phyloP scores from a whole-genome alignment of 2,888 invertebrate genomes.

The Andricus quercusramuli region DNA sequence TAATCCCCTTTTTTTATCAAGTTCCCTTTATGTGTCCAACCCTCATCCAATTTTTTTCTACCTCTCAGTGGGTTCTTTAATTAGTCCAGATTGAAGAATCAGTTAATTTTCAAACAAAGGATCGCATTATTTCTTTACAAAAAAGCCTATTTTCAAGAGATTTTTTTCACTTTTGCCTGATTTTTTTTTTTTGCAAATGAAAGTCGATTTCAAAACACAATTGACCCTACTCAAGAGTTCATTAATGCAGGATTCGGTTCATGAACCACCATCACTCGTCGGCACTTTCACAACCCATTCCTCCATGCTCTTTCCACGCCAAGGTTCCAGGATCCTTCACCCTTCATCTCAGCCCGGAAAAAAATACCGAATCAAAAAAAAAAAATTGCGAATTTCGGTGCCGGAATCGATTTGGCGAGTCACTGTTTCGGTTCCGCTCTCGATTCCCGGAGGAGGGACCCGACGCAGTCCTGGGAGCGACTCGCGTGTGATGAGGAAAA shows the following conservation, averaged over 20 bases:
- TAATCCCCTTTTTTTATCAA: background rate
- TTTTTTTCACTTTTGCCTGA: background rate
- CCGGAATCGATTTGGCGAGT: background rate
- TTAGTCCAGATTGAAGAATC: background rate
- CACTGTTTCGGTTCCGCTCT: constrained; percentile 24
- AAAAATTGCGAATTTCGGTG: background rate
- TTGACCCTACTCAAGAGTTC: constrained; percentile 22
- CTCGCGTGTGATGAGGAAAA: constrained; percentile 12
- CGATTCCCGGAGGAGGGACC: constrained; percentile 35
- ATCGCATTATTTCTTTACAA: background rate
- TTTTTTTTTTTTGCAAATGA: background rate
- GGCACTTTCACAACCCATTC: constrained; percentile 34
- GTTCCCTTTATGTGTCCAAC: background rate
- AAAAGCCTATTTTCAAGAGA: background rate
- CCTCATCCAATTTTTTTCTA: background rate
- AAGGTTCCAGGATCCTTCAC: constrained; percentile 18
- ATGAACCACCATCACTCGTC: constrained; percentile 34
- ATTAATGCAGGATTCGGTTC: constrained; percentile 35
- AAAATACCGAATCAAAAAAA: background rate
- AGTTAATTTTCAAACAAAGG: background rate
- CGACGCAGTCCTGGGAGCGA: constrained; percentile 31
- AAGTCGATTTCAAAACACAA: background rate
- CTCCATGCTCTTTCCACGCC: constrained; percentile 33
- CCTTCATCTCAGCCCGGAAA: background rate
- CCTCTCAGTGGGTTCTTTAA: background rate